phyloP scores from a whole-genome alignment of 2,797 vertebrate species.

The Cryptoblepharus egeriae region DNA sequence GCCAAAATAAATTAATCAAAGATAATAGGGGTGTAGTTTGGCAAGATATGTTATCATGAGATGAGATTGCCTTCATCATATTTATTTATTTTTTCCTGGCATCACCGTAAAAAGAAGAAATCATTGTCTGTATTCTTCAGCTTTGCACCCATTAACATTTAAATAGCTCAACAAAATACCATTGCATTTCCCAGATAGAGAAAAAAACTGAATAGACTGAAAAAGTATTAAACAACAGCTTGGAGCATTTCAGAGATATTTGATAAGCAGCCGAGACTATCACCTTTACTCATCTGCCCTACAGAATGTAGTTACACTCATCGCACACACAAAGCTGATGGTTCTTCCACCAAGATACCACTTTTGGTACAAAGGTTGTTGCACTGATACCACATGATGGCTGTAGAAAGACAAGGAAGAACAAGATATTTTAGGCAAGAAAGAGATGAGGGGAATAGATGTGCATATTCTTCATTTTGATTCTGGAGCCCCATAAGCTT shows the following conservation, averaged over 20 bases:
- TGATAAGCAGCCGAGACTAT: conserved; percentile 27
- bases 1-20: conserved; percentile 48
- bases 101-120: conserved; percentile 51
- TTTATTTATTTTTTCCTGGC: background rate
- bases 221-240: conserved; percentile 22
- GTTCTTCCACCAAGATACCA: background rate
- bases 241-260: conserved; percentile 49
- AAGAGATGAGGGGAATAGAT: too few species aligned
- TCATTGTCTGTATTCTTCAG: conserved; percentile 24
- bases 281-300: conserved; percentile 20
- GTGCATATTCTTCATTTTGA: too few species aligned
- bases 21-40: conserved; percentile 50
- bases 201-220: conserved; percentile 43
- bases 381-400: too few species aligned
- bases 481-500: too few species aligned
- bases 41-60: conserved; percentile 37
- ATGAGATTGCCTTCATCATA: conserved; percentile 40
- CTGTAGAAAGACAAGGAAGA: too few species aligned
- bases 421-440: too few species aligned
- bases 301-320: background rate
- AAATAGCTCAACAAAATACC: conserved; percentile 57
- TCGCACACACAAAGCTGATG: background rate
- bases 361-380: background rate
- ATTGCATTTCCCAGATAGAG: conserved; percentile 25
- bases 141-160: conserved; percentile 50